Evolutionary conservation across 2,113 vertebrate species (phyloP).

Genomic region (Pipa parva): DNA sequence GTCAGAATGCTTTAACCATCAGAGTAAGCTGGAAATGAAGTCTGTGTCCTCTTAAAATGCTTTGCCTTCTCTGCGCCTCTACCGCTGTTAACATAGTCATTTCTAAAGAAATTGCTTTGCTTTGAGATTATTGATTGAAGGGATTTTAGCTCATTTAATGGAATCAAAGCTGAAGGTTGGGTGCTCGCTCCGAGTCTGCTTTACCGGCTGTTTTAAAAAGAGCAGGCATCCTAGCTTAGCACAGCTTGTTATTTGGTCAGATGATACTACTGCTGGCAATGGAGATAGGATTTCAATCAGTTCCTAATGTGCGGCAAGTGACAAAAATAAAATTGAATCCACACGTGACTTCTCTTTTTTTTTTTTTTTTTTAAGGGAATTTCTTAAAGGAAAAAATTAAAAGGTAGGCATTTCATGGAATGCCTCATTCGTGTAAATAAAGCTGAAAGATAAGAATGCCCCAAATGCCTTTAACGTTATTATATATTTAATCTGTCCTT

Average conservation of each 20-base stretch:
- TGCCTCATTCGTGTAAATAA: too few species aligned
- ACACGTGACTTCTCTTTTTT: slow-evolving; percentile 4
- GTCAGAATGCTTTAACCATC: slow-evolving; percentile 4
- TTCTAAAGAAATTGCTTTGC: slow-evolving; percentile 23
- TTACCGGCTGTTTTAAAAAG: slow-evolving; percentile 40
- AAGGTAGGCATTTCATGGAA: too few species aligned
- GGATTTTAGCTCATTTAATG: slow-evolving; percentile 34
- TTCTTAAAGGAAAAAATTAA: too few species aligned
- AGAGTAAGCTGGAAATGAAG: slow-evolving; percentile 24
- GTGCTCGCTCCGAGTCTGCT: slow-evolving; percentile 8
- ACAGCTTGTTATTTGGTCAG: slow-evolving; percentile 25
- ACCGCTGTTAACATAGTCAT: slow-evolving; percentile 11
- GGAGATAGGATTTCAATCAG: slow-evolving; percentile 35
- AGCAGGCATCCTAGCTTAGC: slow-evolving; percentile 25
- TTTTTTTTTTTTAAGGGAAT: background rate
- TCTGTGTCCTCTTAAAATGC: slow-evolving; percentile 12
- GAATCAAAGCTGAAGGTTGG: slow-evolving; percentile 32
- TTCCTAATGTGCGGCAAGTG: slow-evolving; percentile 28
- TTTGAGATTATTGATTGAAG: slow-evolving; percentile 25
- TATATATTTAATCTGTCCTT: too few species aligned
- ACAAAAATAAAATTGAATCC: slow-evolving; percentile 31
- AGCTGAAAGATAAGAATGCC: too few species aligned
- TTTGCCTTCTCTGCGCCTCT: background rate
- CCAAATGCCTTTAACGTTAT: too few species aligned
- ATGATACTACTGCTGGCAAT: slow-evolving; percentile 28